These are phyloP conservation scores for Anomalospiza imberbis DNA, from an alignment of 2,797 vertebrate genomes.

Conservation along the genomic window DNA sequence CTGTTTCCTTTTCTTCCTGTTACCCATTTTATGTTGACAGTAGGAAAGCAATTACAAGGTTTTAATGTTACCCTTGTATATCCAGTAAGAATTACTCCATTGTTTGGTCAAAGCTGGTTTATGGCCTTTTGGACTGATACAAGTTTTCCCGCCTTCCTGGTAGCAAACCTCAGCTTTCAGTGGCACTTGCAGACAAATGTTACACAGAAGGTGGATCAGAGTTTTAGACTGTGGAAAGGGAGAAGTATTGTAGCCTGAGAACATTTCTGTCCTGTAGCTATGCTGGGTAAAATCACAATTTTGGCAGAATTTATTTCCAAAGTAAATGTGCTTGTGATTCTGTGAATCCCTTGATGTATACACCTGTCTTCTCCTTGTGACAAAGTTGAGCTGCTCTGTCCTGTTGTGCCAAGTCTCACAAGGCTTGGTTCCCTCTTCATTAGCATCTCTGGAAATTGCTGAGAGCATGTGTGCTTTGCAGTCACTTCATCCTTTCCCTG, in stretches of 20 bases:
- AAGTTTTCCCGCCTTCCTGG: not conserved
- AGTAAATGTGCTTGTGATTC: not conserved
- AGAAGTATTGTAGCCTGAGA: not conserved
- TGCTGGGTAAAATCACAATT: not conserved
- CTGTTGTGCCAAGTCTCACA: not conserved
- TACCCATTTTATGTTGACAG: slow-evolving; percentile 15
- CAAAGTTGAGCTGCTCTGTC: not conserved
- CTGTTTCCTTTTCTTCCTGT: slow-evolving; percentile 50
- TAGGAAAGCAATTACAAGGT: not conserved
- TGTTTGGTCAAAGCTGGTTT: not conserved
- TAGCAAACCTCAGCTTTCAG: not conserved
- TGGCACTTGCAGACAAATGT: not conserved
- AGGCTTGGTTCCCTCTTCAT: not conserved
- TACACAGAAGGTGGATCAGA: not conserved
- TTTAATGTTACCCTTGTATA: slow-evolving; percentile 8
- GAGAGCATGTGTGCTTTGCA: not conserved
- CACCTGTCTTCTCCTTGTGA: not conserved
- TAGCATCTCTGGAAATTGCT: not conserved
- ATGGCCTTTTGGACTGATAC: not conserved
- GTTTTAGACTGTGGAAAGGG: not conserved
- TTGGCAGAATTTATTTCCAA: not conserved
- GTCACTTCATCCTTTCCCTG: not conserved
- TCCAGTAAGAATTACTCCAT: not conserved
- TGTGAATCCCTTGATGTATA: not conserved
- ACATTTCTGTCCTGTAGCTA: not conserved